Evolutionary conservation across 1,140 invertebrate species (phyloP), one percentile per base, ranked within the genome.

Genomic region (Vanessa atalanta): DNA sequence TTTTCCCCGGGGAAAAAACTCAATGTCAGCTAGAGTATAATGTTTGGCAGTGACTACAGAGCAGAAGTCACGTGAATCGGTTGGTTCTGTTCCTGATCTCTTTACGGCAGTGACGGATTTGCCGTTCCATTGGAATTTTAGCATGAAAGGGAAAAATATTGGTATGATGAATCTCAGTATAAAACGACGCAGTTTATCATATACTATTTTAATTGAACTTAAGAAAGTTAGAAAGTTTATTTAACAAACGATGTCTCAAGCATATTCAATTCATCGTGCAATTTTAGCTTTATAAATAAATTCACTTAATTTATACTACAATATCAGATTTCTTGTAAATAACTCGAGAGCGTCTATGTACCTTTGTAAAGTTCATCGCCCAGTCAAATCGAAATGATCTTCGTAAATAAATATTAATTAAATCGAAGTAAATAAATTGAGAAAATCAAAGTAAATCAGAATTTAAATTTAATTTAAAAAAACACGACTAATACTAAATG

Each of bases 351-450:
- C 7, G 37, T 11, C 7, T 11, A 9, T 43, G 0, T 9, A 9
- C 37, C 37, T 43, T 43, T n/a, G n/a, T 53, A 53, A n/a, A 53
- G 50, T 53, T 53, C 15, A 53, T 16, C 15, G 50, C 50, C 15
- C n/a, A n/a, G n/a, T 53, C 50, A 53, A 16, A 53, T n/a, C 6
- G 15, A 53, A 53, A 53, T 53, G 50, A n/a, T 53, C 50, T 53
- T 53, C 48, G 48, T 50, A 50, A 53, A 16, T 53, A 53, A 53
- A 53, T 53, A 53, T 53, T n/a, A 53, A 53, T 53, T 53, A 53
- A 53, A 53, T 53, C 15, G 14, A n/a, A 53, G 50, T 53, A 53
- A 53, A 15, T n/a, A 15, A 7, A 53, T 53, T 16, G 4, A 53
- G n/a, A n/a, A 53, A 50, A 53, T n/a, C n/a, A 53, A n/a, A 53